Conservation (phyloP, 2,797 vertebrate species). For the Crax fasciolata region DNA sequence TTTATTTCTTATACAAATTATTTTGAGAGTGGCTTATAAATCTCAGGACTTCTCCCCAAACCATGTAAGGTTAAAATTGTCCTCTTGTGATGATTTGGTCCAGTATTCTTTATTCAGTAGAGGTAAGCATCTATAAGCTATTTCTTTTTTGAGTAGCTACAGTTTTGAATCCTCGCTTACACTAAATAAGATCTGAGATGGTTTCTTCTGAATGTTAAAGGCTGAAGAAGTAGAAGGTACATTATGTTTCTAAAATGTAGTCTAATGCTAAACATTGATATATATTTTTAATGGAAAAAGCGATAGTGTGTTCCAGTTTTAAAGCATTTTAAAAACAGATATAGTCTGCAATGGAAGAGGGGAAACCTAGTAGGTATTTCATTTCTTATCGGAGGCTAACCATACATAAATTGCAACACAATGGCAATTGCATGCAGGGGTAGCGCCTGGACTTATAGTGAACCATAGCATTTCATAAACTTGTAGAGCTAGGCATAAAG, state of each 20-base stretch:
- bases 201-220: background rate
- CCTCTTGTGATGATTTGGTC: background rate
- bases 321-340: background rate
- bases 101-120: background rate
- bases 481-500: conserved; percentile 41
- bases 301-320: background rate
- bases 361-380: background rate
- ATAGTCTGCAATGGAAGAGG: background rate
- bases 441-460: background rate
- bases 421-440: conserved; percentile 28
- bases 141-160: background rate
- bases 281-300: background rate
- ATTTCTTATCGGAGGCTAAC: conserved; percentile 42
- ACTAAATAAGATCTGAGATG: background rate
- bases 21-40: background rate
- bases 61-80: background rate
- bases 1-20: background rate
- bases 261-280: background rate
- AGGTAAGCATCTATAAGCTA: background rate
- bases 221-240: background rate
- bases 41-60: background rate
- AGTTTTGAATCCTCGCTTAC: background rate
- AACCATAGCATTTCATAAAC: conserved; percentile 57
- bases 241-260: background rate
- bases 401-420: conserved; percentile 66